phyloP scores from a whole-genome alignment of 1,140 invertebrate genomes.

The Atta colombica region DNA sequence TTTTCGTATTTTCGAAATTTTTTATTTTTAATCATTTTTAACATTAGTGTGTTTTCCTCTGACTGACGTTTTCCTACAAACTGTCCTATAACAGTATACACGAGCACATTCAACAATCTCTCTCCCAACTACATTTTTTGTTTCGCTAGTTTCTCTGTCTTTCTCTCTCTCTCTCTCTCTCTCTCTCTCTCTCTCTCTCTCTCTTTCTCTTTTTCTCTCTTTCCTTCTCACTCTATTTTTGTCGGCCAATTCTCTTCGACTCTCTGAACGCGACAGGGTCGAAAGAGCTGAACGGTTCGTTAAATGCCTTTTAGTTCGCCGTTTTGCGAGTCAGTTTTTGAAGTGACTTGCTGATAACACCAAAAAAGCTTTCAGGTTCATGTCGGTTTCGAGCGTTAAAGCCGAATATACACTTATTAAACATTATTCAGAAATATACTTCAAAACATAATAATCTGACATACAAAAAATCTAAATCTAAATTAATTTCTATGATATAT shows the following conservation, averaged over 20 bases:
- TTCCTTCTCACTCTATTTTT: constrained; percentile 63
- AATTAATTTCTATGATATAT: constrained; percentile 4
- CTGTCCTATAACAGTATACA: constrained; percentile 34
- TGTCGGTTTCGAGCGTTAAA: constrained; percentile 58
- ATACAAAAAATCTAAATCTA: background rate
- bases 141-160: constrained; percentile 30
- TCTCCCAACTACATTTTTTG: constrained; percentile 37
- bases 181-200: constrained; percentile 30
- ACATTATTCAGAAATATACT: constrained; percentile 16
- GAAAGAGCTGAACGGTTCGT: constrained; percentile 75
- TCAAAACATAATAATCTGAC: background rate
- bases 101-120: constrained; percentile 65
- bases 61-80: constrained; percentile 2
- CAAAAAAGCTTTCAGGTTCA: constrained; percentile 71
- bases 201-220: constrained; percentile 33
- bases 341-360: constrained; percentile 67
- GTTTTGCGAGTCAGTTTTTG: constrained; percentile 65
- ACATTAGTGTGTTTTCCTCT: constrained; percentile 25
- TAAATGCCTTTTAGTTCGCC: constrained; percentile 73
- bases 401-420: constrained; percentile 7
- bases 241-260: constrained; percentile 51
- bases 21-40: constrained; percentile 18
- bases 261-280: constrained; percentile 64
- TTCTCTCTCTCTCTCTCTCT: constrained; percentile 31
- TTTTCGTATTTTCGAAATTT: background rate